Percentiles rank a stretch among this genome's conserved stretches.
Conservation (phyloP, 2,797 vertebrate genomes). For the Notamacropus eugenii region DNA sequence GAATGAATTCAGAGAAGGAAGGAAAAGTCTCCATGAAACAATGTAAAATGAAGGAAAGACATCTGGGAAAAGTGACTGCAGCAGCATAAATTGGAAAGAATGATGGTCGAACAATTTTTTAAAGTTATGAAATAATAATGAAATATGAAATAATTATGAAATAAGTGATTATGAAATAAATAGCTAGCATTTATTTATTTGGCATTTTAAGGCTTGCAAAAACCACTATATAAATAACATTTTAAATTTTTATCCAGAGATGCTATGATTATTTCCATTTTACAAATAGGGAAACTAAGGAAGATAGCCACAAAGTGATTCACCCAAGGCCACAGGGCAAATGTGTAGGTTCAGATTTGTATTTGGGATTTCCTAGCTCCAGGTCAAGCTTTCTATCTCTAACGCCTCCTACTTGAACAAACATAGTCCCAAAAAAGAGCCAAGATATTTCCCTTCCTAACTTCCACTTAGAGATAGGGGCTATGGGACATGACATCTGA, state of each 20-base stretch:
- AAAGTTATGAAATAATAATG: neutral
- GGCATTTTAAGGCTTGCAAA: neutral
- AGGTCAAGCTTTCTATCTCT: neutral
- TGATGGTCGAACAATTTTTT: neutral
- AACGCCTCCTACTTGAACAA: no score
- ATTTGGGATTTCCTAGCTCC: neutral
- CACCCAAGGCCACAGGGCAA: neutral
- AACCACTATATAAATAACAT: neutral
- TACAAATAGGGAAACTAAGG: neutral
- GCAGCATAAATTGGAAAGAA: neutral
- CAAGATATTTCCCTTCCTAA: neutral
- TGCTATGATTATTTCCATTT: neutral
- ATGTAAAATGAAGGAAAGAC: neutral
- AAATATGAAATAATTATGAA: no score
- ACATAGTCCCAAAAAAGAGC: no score
- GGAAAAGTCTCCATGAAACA: neutral
- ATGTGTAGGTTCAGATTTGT: neutral
- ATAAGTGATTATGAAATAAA: neutral
- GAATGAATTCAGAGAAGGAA: neutral
- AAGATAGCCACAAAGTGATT: neutral
- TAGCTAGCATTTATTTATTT: neutral
- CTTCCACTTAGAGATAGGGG: neutral
- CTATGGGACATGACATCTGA: neutral
- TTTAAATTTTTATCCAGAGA: neutral
- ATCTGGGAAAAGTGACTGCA: neutral